A percentile compares a stretch with the other conserved stretches of the same genome.
These are phyloP conservation scores for Carollia perspicillata DNA, from an alignment of 2,113 vertebrate species.

Conservation along the genomic window DNA sequence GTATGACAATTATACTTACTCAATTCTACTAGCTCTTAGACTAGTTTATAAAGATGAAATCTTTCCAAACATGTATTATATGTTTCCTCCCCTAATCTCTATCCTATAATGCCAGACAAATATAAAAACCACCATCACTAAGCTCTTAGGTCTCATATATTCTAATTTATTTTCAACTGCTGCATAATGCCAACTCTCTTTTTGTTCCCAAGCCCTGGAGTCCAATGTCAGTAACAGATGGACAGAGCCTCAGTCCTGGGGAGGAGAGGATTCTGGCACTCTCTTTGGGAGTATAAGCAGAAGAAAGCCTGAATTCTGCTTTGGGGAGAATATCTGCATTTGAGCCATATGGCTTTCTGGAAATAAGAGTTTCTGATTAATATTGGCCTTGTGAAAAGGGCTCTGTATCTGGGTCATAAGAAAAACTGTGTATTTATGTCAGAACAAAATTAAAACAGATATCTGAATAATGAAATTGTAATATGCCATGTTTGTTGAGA, in stretches of 20 bases:
- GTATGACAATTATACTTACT: not conserved
- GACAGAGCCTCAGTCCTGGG: conserved; percentile 55
- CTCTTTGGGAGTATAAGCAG: conserved; percentile 56
- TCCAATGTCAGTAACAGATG: conserved; percentile 70
- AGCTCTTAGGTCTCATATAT: not conserved
- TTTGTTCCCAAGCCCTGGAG: conserved; percentile 58
- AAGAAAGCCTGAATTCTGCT: conserved; percentile 59
- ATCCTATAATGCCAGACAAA: conserved; percentile 25
- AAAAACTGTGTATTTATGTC: conserved; percentile 40
- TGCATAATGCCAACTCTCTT: conserved; percentile 52
- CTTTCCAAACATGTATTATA: not conserved
- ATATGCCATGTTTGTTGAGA: not conserved
- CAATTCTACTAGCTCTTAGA: not conserved
- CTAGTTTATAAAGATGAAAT: not conserved
- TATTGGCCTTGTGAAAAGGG: conserved; percentile 29
- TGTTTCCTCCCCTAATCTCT: not conserved
- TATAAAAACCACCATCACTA: conserved; percentile 38
- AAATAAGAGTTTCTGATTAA: conserved; percentile 54
- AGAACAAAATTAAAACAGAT: conserved; percentile 28
- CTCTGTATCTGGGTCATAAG: conserved; percentile 66
- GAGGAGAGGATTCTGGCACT: conserved; percentile 56
- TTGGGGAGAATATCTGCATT: conserved; percentile 50
- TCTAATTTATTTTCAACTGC: conserved; percentile 46
- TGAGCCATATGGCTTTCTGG: conserved; percentile 70
- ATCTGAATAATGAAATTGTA: not conserved